Conservation (phyloP, 2,888 invertebrate genomes). For the Rhaphigaster nebulosa region DNA sequence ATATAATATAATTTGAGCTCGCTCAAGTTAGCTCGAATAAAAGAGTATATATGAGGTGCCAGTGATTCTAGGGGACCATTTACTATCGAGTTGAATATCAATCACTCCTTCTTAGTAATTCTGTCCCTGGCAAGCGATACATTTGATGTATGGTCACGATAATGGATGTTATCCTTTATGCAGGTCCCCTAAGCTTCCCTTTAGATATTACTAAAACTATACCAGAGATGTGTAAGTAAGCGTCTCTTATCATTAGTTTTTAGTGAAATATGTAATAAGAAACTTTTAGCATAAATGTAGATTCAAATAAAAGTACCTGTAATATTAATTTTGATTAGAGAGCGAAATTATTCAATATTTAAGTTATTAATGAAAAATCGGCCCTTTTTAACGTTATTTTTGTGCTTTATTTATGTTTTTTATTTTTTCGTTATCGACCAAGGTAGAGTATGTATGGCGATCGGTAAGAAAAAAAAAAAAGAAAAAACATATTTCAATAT, state of each 20-base stretch:
- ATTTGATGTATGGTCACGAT: constrained; percentile 7
- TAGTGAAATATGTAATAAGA: background rate
- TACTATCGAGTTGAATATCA: background rate
- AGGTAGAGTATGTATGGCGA: no score
- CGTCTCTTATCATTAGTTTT: background rate
- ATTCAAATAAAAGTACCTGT: background rate
- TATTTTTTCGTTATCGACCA: no score
- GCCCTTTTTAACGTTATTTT: no score
- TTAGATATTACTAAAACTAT: background rate
- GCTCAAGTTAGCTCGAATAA: background rate
- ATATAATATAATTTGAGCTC: no score
- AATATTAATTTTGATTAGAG: background rate
- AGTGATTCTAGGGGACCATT: background rate
- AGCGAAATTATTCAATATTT: no score
- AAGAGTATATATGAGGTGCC: background rate
- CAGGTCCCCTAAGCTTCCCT: background rate
- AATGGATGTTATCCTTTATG: background rate
- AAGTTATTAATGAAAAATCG: no score
- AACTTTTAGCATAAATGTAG: background rate
- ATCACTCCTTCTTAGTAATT: background rate
- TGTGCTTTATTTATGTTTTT: no score
- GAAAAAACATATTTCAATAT: no score
- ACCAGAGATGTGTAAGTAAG: background rate
- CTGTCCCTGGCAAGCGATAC: constrained; percentile 13
- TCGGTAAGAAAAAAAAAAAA: no score